phyloP scores from a whole-genome alignment of 2,888 invertebrate genomes.

The Athetis lepigone region DNA sequence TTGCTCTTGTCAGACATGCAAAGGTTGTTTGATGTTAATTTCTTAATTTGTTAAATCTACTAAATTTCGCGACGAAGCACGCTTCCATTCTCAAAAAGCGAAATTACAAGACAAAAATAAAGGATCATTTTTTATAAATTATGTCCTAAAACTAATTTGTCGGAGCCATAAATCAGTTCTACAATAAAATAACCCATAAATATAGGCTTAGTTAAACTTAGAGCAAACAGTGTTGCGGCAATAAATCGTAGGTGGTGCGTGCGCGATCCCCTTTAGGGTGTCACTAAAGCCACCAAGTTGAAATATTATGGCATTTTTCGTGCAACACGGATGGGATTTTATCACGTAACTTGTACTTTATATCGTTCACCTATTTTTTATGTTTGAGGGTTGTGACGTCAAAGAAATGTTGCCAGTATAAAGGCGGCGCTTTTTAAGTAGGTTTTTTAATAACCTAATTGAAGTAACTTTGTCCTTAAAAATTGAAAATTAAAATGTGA shows the following conservation, averaged over 20 bases:
- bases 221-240: slow-evolving; percentile 35
- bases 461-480: no score
- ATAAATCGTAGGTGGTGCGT: slow-evolving; percentile 56
- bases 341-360: slow-evolving; percentile 42
- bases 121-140: slow-evolving; percentile 1
- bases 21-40: slow-evolving; percentile 37
- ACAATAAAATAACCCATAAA: slow-evolving; percentile 30
- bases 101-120: no score
- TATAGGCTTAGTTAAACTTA: slow-evolving; percentile 19
- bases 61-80: slow-evolving; percentile 13
- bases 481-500: no score
- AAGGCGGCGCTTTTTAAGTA: no score
- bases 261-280: slow-evolving; percentile 39
- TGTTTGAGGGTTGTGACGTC: neutral
- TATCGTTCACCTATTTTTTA: slow-evolving; percentile 13
- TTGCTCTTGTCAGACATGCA: slow-evolving; percentile 42
- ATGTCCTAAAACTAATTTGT: neutral
- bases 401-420: no score
- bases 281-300: slow-evolving; percentile 41
- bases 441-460: no score
- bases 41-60: slow-evolving; percentile 26
- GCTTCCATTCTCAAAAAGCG: neutral
- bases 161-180: slow-evolving; percentile 8
- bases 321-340: slow-evolving; percentile 31
- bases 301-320: slow-evolving; percentile 39